Base-by-base conservation (phyloP, 2,797 vertebrate genomes). In the Novumbra hubbsi region DNA sequence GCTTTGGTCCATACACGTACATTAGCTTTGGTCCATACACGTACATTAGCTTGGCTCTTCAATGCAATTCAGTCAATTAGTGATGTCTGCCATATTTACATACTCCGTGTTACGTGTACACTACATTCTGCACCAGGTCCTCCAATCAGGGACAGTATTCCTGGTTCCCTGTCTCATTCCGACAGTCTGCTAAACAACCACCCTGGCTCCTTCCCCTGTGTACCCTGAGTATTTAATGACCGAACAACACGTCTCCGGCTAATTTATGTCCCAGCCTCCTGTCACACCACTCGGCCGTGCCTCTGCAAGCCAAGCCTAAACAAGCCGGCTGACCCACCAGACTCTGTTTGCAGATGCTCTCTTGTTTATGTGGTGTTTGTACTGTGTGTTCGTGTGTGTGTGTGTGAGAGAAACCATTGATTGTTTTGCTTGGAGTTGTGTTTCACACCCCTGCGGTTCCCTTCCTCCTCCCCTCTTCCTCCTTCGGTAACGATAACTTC, bases 361-460 rank as follows among this genome's bases (percentile, higher is more conserved):
- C 32, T 41, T 72, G 65, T 77, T 74, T 64, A 69, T 65, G 63
- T 75, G 69, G 72, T 71, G n/a, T 66, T 57, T 63, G 71, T 52
- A 62, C 7, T 72, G 72, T 67, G 73, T 74, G 76, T 71, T 45
- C 41, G 2, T 45, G 71, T 57, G 64, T 71, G 72, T 74, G 27
- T 78, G 45, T 45, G 32, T 67, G 34, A 45, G 57, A 72, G 73
- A 55, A 65, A 64, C 41, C 27, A n/a, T 52, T 21, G 12, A 48
- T 41, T 76, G 76, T 84, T 86, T 82, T 80, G 77, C 78, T 81
- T 81, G 74, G 78, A 76, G 75, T 86, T 85, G 66, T 30, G 49
- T 85, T 88, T 86, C 78, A 86, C 81, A 78, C 80, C 77, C 79
- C 78, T 72, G 76, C 71, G 57, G 75, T 78, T 48, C 45, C 34